Evolutionary conservation across 1,140 invertebrate species (phyloP), one percentile per base, ranked within the genome.

Genomic region (Papilio xuthus): DNA sequence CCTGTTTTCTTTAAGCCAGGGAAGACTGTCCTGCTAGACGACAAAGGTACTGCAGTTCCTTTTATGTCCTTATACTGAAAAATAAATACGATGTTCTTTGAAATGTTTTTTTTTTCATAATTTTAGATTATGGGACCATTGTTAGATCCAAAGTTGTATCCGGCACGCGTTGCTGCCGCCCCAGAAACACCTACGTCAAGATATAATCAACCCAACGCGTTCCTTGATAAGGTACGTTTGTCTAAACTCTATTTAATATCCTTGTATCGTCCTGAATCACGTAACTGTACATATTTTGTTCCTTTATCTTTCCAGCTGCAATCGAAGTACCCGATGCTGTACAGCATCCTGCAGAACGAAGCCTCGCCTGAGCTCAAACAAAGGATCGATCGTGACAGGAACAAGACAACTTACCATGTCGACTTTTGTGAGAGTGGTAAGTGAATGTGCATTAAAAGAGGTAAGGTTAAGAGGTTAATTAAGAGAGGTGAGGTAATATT

Each of bases 261-360:
- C 50, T 53, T 53, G n/a, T 53, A 20, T 53, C n/a, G 13, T 20
- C n/a, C n/a, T 20, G 18, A 44, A 44, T 10, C 10, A 53, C 18
- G 2, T 1, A 53, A n/a, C n/a, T 7, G 13, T 53, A 20, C 50
- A 53, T n/a, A 1, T 23, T 56, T n/a, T 63, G 41, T 69, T 42
- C 56, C 13, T 78, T 79, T 75, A 20, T 81, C 56, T 37, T 37
- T 71, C 9, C 83, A 95, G 95, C 83, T 95, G 10, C 93, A 95
- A 88, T 93, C 95, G 69, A 95, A 95, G 80, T 95, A 94, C 84
- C 95, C 95, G 37, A 95, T 94, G 91, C 92, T 95, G 63, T 95
- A 95, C 85, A 94, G 94, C 89, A 93, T 94, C 71, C 82, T 95
- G 28, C 93, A 95, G 79, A 94, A 90, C 28, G 91, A 94, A 20